Percentiles rank a stretch among this genome's conserved stretches.
Conservation (phyloP, 2,888 invertebrate species). For the Eurytoma californica region DNA sequence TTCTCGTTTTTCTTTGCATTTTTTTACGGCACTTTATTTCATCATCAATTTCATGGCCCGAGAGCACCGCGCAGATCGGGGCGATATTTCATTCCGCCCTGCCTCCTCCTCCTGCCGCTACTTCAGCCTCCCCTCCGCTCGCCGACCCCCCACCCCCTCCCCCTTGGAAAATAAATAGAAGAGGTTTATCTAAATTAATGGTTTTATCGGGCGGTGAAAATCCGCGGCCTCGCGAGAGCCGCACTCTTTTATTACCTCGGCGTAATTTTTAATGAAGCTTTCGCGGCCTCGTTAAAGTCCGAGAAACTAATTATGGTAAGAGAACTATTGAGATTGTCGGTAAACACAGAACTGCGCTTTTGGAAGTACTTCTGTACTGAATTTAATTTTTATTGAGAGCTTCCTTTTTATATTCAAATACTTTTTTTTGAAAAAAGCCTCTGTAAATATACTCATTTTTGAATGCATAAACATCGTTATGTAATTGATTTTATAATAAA, state of each 20-base stretch:
- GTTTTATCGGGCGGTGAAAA: slow-evolving; percentile 50
- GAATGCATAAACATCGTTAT: too few relatives aligned
- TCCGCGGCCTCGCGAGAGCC: slow-evolving; percentile 8
- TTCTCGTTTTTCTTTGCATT: slow-evolving; percentile 52
- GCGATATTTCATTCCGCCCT: slow-evolving; percentile 51
- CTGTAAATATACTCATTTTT: too few relatives aligned
- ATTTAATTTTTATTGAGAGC: too few relatives aligned
- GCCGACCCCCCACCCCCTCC: not conserved
- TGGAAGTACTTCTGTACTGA: too few relatives aligned
- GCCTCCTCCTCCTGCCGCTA: too few relatives aligned
- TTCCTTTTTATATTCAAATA: too few relatives aligned
- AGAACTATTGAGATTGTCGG: too few relatives aligned
- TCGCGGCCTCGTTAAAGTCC: not conserved
- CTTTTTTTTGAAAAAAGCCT: too few relatives aligned
- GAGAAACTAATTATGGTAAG: not conserved
- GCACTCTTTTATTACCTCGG: slow-evolving; percentile 34
- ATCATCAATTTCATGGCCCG: slow-evolving; percentile 53
- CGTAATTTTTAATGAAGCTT: slow-evolving; percentile 52
- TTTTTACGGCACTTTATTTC: slow-evolving; percentile 52
- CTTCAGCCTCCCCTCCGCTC: too few relatives aligned
- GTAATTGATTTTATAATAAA: too few relatives aligned
- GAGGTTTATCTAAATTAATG: slow-evolving; percentile 55
- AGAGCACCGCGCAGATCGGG: slow-evolving; percentile 32
- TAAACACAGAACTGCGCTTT: too few relatives aligned
- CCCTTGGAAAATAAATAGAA: slow-evolving; percentile 49